Base-by-base conservation (phyloP, 2,113 vertebrate species). In the Sinocyclocheilus grahami region DNA sequence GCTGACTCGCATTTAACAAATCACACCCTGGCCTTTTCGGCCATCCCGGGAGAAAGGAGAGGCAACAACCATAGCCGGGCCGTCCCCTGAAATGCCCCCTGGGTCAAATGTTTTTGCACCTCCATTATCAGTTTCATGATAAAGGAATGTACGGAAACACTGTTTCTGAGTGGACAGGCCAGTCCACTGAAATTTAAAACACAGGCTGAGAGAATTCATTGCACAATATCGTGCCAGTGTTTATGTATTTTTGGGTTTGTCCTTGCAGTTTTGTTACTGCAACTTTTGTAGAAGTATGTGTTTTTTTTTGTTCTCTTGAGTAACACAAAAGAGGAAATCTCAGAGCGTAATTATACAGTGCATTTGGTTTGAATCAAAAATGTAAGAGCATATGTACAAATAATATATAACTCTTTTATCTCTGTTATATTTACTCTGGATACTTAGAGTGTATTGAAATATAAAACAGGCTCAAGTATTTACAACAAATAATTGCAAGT, bases 1-100 rank as follows among this genome's bases (percentile, higher is more conserved):
- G 87, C 85, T 89, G 90, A 89, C 91, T 24, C 0, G 0, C 69
- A 90, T 89, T 89, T 93, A 96, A 95, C 94, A 96, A 94, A 96
- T 93, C 95, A 91, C 91, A 91, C 93, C 91, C 90, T 18, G 63
- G 91, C 85, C 90, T 88, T 90, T 89, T 90, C 88, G 86, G 77
- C 88, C 67, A 88, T 80, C 46, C 42, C 67, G 74, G 90, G 82
- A 82, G 87, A 84, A 87, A 87, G 84, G 20, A 27, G 77, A 76
- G 83, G 84, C 78, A 71, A 86, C 65, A 22, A 71, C 24, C 63
- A 51, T 82, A 82, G 82, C 72, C 75, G 7, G 51, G 13, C 67
- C 79, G 0, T 33, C 80, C 81, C 65, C 75, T 13, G 65, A 12
- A 42, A 89, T 55, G 74, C 89, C 90, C 87, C 80, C 85, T 86